Evolutionary conservation across 2,113 vertebrate genomes (phyloP).

Genomic region (Cebidichthys violaceus): DNA sequence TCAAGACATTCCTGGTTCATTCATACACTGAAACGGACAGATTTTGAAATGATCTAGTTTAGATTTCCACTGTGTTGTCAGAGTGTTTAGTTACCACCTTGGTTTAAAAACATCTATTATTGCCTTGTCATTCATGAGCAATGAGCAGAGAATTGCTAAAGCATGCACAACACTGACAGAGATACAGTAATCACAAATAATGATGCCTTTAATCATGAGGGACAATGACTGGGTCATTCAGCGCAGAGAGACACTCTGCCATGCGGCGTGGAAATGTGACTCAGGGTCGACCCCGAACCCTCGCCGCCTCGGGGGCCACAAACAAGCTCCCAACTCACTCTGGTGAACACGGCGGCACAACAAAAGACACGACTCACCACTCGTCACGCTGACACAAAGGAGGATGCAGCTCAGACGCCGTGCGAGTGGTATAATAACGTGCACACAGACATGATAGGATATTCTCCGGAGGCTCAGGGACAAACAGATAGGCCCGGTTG

Average conservation of each 20-base stretch:
- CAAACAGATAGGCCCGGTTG: slow-evolving; percentile 31
- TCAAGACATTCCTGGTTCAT: slow-evolving; percentile 30
- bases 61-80: slow-evolving; percentile 22
- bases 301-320: slow-evolving; percentile 35
- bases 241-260: neutral
- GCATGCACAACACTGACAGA: neutral
- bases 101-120: neutral
- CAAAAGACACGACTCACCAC: slow-evolving; percentile 59
- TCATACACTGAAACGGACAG: slow-evolving; percentile 50
- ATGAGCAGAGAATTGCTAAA: slow-evolving; percentile 16
- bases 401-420: slow-evolving; percentile 47
- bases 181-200: slow-evolving; percentile 3
- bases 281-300: slow-evolving; percentile 48
- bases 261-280: slow-evolving; percentile 26
- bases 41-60: slow-evolving; percentile 28
- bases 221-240: neutral
- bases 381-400: slow-evolving; percentile 57
- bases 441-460: slow-evolving; percentile 50
- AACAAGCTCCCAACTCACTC: slow-evolving; percentile 54
- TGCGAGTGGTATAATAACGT: slow-evolving; percentile 44
- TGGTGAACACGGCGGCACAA: slow-evolving; percentile 51
- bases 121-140: slow-evolving; percentile 23
- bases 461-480: slow-evolving; percentile 34
- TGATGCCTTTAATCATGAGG: slow-evolving; percentile 17
- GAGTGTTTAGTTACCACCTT: slow-evolving; percentile 32